phyloP scores from a whole-genome alignment of 1,140 invertebrate genomes.

The Zaprionus africanus region DNA sequence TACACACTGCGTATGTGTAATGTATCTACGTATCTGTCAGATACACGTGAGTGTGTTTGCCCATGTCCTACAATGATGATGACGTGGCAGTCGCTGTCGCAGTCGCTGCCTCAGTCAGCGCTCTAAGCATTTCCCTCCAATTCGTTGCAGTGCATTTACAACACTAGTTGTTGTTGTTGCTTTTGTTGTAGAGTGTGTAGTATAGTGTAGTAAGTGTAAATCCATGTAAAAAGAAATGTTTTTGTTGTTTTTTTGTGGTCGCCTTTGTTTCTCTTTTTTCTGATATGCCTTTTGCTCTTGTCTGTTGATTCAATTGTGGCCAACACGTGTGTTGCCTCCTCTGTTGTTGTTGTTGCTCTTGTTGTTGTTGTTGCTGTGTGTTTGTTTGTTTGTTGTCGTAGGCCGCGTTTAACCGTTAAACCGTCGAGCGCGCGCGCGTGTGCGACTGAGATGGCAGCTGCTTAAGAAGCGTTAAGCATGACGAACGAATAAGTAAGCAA shows the following conservation, averaged over 20 bases:
- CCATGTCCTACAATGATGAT: slow-evolving; percentile 21
- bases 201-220: slow-evolving; percentile 9
- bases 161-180: slow-evolving; percentile 4
- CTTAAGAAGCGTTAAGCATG: slow-evolving; percentile 23
- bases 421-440: slow-evolving; percentile 10
- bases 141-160: background rate
- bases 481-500: slow-evolving; percentile 12
- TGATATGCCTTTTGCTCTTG: slow-evolving; percentile 43
- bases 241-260: slow-evolving; percentile 17
- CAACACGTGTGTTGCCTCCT: slow-evolving; percentile 24
- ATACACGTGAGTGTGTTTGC: slow-evolving; percentile 3
- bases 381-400: slow-evolving; percentile 45
- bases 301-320: slow-evolving; percentile 28
- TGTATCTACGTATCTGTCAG: slow-evolving; percentile 8
- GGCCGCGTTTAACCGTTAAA: slow-evolving; percentile 41
- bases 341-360: background rate
- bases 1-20: slow-evolving; percentile 22
- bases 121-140: slow-evolving; percentile 5
- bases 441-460: slow-evolving; percentile 21
- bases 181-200: slow-evolving; percentile 5
- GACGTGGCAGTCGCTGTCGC: slow-evolving; percentile 23
- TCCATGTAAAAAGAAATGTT: slow-evolving; percentile 16
- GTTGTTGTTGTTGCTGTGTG: slow-evolving; percentile 7
- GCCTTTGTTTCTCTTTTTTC: slow-evolving; percentile 7
- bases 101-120: background rate